Evolutionary conservation across 2,797 vertebrate genomes (phyloP), one percentile per base, ranked within the genome.

Genomic region (Clarias laeviceps): DNA sequence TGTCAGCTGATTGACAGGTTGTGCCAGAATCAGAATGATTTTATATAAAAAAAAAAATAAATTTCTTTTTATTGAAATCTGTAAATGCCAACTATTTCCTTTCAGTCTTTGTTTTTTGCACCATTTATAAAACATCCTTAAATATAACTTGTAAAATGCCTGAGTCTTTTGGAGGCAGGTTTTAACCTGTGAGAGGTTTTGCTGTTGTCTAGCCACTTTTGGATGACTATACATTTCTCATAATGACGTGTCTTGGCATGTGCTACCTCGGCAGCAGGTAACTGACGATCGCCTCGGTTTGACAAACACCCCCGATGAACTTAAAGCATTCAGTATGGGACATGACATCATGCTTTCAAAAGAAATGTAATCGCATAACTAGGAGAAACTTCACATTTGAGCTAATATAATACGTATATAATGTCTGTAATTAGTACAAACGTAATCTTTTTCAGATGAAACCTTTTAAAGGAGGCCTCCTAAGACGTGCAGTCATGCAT

Each of bases 111-210:
- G 32, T 40, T 45, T 65, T 8, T 3, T 27, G 29, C 65, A 45
- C 34, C 24, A 62, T 64, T 80, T 65, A 37, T 37, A 37, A 65
- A 64, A 18, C 59, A 27, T 79, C 34, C 24, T 62, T 45, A 79
- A 62, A 79, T 79, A 62, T n/a, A 45, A 79, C 74, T 34, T 40
- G 22, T 5, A 45, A 80, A 80, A 80, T 27, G 37, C 37, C 7
- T 27, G 4, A 29, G 61, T 64, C 37, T 66, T 81, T 66, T 54
- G 20, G 20, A 68, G 62, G 40, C 79, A 81, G 79, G 79, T 81
- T 66, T 81, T 81, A 54, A 81, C 79, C 79, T 81, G 79, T 81
- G 45, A 29, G n/a, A 32, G 79, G 32, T 66, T 81, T 81, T 68
- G 64, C 62, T 81, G 79, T 81, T 81, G 79, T 81, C 79, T 81